These are phyloP conservation scores for Bothrops jararaca DNA, from an alignment of 2,113 vertebrate genomes.

Conservation along the genomic window DNA sequence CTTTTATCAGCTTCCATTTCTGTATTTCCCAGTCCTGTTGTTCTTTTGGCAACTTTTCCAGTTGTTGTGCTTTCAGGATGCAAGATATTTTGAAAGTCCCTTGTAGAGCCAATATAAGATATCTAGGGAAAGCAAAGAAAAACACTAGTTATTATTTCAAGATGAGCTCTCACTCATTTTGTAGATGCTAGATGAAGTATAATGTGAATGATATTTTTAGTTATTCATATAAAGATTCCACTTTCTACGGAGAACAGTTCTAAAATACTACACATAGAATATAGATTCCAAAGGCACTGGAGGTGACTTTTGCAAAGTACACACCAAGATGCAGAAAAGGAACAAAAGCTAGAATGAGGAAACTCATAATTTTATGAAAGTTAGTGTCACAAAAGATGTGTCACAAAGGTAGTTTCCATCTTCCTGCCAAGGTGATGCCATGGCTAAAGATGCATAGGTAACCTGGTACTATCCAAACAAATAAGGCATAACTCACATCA, in stretches of 20 bases:
- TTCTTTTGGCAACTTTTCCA: constrained; percentile 74
- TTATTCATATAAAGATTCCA: not conserved
- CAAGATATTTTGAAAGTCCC: constrained; percentile 76
- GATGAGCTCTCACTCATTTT: not conserved
- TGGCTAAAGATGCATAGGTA: not conserved
- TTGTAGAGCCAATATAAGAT: constrained; percentile 75
- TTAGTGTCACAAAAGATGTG: not conserved
- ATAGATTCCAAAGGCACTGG: not conserved
- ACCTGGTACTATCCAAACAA: not conserved
- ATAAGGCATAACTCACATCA: not conserved
- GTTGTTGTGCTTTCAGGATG: constrained; percentile 75
- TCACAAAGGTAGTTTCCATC: not conserved
- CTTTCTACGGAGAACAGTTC: not conserved
- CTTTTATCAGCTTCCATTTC: constrained; percentile 69
- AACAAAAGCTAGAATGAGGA: not conserved
- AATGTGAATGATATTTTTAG: constrained; percentile 3
- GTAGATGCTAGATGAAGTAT: not conserved
- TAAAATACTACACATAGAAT: not conserved
- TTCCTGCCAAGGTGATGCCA: not conserved
- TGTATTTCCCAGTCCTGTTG: constrained; percentile 73
- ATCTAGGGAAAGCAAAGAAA: constrained; percentile 72
- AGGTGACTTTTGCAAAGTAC: not conserved
- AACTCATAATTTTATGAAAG: not conserved
- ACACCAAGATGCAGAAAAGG: not conserved
- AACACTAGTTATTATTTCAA: not conserved